Conservation (phyloP, 2,113 vertebrate genomes). For the Urocitellus parryii region DNA sequence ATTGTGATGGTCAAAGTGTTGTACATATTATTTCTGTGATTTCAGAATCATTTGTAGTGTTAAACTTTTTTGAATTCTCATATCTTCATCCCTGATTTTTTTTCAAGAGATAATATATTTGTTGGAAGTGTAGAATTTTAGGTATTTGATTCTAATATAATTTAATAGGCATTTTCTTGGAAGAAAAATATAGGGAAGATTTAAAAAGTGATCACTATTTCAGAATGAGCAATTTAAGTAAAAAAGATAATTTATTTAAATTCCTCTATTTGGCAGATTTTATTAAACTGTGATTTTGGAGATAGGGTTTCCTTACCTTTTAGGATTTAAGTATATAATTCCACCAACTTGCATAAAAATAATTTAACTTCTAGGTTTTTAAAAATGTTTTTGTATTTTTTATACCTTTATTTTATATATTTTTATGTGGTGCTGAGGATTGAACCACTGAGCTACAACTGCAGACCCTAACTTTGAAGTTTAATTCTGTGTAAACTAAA, state of each 20-base stretch:
- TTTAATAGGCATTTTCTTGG: slow-evolving; percentile 33
- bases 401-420: too few relatives aligned
- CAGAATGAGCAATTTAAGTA: slow-evolving; percentile 19
- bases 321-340: slow-evolving; percentile 31
- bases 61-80: slow-evolving; percentile 10
- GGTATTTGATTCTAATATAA: slow-evolving; percentile 34
- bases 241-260: background rate
- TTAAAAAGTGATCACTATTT: slow-evolving; percentile 54
- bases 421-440: too few relatives aligned
- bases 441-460: too few relatives aligned
- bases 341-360: slow-evolving; percentile 8
- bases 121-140: slow-evolving; percentile 14
- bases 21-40: slow-evolving; percentile 29
- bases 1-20: background rate
- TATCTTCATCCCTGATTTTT: slow-evolving; percentile 27
- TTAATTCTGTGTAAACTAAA: slow-evolving; percentile 14
- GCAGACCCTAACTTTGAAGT: background rate
- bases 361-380: slow-evolving; percentile 19
- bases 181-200: slow-evolving; percentile 25
- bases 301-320: background rate
- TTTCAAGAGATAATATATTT: slow-evolving; percentile 45
- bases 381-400: too few relatives aligned
- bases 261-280: background rate
- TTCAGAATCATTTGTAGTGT: slow-evolving; percentile 26
- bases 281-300: slow-evolving; percentile 47